Base-by-base conservation (phyloP, 2,113 vertebrate species). In the Urocynchramus pylzowi region DNA sequence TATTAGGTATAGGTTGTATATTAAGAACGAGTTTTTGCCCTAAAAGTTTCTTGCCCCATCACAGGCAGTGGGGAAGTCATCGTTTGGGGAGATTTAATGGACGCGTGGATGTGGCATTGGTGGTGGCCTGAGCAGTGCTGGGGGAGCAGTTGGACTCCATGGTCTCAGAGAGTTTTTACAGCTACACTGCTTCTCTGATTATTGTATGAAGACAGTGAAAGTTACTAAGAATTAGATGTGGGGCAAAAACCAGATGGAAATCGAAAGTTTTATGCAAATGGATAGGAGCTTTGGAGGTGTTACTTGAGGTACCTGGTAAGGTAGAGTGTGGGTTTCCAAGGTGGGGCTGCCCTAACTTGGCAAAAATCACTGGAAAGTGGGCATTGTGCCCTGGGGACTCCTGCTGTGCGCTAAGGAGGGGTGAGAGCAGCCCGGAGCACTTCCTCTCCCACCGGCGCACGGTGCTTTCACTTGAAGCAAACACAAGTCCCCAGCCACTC, bases 361-460 rank as follows among this genome's bases (percentile, higher is more conserved):
- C 23, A 30, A 23, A 81, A 39, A 35, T 56, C 54, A 14, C 70
- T 69, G 79, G 30, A 35, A 57, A 44, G 44, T 5, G 41, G 61
- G 20, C 2, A 8, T 13, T 42, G 56, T 18, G 28, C 10, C 33
- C 13, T 18, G 8, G 39, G 52, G 35, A 27, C 47, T 52, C 3
- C 37, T 31, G 26, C 28, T 7, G 39, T 4, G 59, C 0, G 1
- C 31, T 6, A 3, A n/a, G 9, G 47, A 22, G 42, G 42, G 26
- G 2, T 16, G 59, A 30, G 28, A 23, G 6, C 45, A 57, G 70
- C 47, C 33, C 30, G 3, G 18, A 12, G 39, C 1, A 2, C 39
- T 24, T 68, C 53, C 24, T n/a, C 24, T 54, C 57, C 64, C 3
- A 1, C 47, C 3, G 7, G n/a, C 6, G 0, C 10, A 6, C 26